Evolutionary conservation across 2,888 invertebrate genomes (phyloP), one percentile per base, ranked within the genome.

Genomic region (Zaprionus obscuricornis): DNA sequence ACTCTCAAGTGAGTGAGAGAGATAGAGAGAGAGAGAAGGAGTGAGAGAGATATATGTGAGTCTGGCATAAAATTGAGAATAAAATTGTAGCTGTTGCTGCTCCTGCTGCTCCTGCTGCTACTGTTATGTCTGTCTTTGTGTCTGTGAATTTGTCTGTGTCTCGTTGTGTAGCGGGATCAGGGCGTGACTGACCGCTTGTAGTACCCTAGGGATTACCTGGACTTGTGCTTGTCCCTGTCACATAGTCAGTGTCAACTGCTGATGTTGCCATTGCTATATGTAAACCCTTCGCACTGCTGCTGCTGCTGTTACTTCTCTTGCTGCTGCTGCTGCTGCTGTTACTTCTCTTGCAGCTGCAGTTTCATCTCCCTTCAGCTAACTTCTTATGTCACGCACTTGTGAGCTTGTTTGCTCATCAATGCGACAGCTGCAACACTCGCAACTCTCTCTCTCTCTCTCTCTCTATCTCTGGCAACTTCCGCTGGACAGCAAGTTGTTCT

Each of bases 181-280:
- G 40, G 58, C 58, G 60, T 67, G 59, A 33, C 60, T 51, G 56
- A 64, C 40, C 62, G 51, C 52, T 65, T 77, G 74, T 73, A 39
- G 72, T 76, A 55, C 84, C 85, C 69, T 62, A 55, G 67, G 86
- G 84, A 85, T 86, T 85, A 82, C 85, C 74, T 72, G 66, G 59
- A 74, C 81, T 82, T 82, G 71, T 69, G 66, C 67, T 74, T 82
- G 81, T 81, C 69, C 52, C 74, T 73, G 69, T 72, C 68, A 58
- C 73, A 65, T 54, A 71, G 63, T 55, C 69, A 57, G 54, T 47
- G 63, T 34, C 67, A 62, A 47, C 22, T 39, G 37, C 22, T 37
- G 60, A n/a, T n/a, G n/a, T n/a, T 39, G 50, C 17, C 33, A 16
- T 34, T 34, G 50, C 29, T 33, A 29, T 22, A 46, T 26, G 24